These are phyloP conservation scores for Platichthys flesus DNA, from an alignment of 2,113 vertebrate genomes.

Conservation along the genomic window DNA sequence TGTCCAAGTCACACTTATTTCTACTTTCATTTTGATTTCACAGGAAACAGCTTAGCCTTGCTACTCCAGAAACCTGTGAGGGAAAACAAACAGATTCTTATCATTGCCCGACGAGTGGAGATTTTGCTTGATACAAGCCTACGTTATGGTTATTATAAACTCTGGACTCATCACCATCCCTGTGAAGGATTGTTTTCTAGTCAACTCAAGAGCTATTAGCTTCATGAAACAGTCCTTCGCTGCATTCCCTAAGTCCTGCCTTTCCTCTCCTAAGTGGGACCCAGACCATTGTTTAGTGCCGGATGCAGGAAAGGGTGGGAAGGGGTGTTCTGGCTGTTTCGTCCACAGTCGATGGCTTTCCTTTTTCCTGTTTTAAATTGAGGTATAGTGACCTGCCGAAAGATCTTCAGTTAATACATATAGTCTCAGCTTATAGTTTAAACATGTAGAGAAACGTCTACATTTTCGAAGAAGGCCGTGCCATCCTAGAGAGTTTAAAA, in stretches of 20 bases:
- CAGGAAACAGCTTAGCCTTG: background rate
- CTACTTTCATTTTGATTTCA: background rate
- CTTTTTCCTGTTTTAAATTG: slow-evolving; percentile 79
- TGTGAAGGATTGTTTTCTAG: background rate
- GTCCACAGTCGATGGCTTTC: slow-evolving; percentile 64
- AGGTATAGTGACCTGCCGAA: slow-evolving; percentile 32
- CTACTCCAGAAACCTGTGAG: background rate
- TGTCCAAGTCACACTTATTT: background rate
- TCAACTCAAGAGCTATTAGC: background rate
- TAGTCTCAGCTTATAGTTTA: background rate
- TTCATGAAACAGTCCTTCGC: background rate
- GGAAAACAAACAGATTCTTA: slow-evolving; percentile 18
- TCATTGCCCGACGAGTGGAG: background rate
- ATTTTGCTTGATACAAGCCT: background rate
- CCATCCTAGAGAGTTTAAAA: background rate
- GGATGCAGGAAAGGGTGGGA: slow-evolving; percentile 87
- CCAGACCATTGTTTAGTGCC: slow-evolving; percentile 75
- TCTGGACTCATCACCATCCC: too few relatives aligned
- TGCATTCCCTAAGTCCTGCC: slow-evolving; percentile 34
- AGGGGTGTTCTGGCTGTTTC: slow-evolving; percentile 59
- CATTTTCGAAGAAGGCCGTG: background rate
- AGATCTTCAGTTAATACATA: background rate
- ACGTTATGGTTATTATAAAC: background rate
- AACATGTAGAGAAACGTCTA: background rate
- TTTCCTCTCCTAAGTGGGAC: slow-evolving; percentile 39